These are phyloP conservation scores for Andrena hattorfiana DNA, from an alignment of 2,888 invertebrate genomes.

Conservation along the genomic window DNA sequence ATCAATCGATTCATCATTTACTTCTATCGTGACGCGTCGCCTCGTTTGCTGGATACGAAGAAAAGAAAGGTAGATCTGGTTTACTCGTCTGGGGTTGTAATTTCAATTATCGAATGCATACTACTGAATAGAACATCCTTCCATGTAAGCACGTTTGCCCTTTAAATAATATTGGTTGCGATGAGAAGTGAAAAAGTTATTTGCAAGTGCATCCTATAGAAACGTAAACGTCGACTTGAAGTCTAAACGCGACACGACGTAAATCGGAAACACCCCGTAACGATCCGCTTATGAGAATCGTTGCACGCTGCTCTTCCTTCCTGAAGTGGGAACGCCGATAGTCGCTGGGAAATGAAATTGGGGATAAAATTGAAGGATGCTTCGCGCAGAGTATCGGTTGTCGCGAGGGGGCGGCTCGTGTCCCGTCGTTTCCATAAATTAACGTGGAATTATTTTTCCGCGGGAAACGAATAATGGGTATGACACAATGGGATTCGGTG, in stretches of 20 bases:
- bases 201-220: not conserved
- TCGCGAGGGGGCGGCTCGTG: constrained; percentile 19
- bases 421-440: constrained; percentile 45
- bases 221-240: constrained; percentile 19
- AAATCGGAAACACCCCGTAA: constrained; percentile 24
- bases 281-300: constrained; percentile 34
- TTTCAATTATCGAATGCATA: not conserved
- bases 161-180: not conserved
- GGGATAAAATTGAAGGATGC: constrained; percentile 15
- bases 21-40: not conserved
- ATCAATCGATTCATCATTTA: constrained; percentile 48
- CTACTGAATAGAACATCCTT: not conserved
- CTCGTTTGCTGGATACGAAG: not conserved
- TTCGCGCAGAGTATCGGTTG: constrained; percentile 8
- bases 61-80: not conserved
- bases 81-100: not conserved
- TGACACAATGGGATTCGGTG: constrained; percentile 16
- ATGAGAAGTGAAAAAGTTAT: not conserved
- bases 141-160: not conserved
- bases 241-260: constrained; percentile 25
- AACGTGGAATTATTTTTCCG: constrained; percentile 40
- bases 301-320: constrained; percentile 12
- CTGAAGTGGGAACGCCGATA: not conserved
- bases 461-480: constrained; percentile 25
- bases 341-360: constrained; percentile 38